phyloP scores from a whole-genome alignment of 2,113 vertebrate species.

The Gila orcuttii region DNA sequence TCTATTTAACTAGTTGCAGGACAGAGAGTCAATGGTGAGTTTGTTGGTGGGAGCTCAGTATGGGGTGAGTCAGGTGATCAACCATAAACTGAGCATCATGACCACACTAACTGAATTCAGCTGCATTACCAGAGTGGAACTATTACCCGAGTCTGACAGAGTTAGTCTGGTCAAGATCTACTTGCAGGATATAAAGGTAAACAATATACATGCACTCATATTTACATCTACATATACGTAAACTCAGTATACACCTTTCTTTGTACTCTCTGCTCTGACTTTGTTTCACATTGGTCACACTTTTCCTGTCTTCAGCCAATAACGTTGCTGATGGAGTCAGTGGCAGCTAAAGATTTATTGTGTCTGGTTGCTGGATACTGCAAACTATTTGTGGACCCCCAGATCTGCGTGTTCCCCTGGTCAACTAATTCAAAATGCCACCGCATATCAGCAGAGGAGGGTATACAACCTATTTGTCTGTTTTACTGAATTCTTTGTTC shows the following conservation, averaged over 20 bases:
- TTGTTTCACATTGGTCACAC: constrained; percentile 35
- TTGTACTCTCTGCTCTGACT: background rate
- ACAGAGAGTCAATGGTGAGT: constrained; percentile 90
- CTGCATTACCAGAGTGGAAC: constrained; percentile 89
- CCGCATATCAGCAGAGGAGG: constrained; percentile 91
- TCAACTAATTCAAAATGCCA: constrained; percentile 76
- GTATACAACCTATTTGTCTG: constrained; percentile 67
- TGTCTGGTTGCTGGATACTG: constrained; percentile 92
- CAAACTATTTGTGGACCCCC: constrained; percentile 83
- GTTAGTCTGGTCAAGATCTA: constrained; percentile 95
- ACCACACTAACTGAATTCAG: constrained; percentile 88
- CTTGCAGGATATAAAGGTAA: constrained; percentile 94
- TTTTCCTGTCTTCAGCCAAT: constrained; percentile 77
- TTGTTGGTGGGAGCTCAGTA: constrained; percentile 91
- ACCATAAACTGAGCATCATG: constrained; percentile 92
- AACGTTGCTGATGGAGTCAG: constrained; percentile 88
- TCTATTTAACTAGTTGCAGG: constrained; percentile 82
- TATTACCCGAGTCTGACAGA: constrained; percentile 88
- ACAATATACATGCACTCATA: background rate
- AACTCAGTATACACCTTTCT: background rate
- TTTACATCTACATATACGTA: background rate
- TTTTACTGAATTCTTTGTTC: background rate
- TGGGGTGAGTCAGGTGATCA: constrained; percentile 94
- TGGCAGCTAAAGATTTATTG: constrained; percentile 90
- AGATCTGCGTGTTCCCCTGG: constrained; percentile 85